phyloP scores from a whole-genome alignment of 2,888 invertebrate species.

The Erynnis tages region DNA sequence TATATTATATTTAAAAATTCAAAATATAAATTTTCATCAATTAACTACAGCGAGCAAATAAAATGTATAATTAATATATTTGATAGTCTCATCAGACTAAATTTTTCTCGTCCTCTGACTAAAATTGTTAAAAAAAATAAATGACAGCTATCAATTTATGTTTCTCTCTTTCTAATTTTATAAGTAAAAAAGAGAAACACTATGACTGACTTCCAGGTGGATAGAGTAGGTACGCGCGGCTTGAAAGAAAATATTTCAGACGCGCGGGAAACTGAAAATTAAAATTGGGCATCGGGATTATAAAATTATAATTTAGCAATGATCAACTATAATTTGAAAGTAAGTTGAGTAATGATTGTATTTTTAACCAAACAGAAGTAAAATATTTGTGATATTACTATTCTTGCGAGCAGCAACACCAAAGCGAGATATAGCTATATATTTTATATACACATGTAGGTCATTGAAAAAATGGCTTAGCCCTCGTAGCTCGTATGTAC shows the following conservation, averaged over 20 bases:
- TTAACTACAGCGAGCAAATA: no score
- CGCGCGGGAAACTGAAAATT: slow-evolving; percentile 53
- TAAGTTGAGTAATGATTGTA: slow-evolving; percentile 3
- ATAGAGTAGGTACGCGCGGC: not conserved
- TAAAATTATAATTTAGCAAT: slow-evolving; percentile 3
- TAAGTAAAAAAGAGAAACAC: not conserved
- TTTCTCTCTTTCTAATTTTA: not conserved
- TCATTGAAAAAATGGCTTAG: slow-evolving; percentile 81
- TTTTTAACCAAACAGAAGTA: not conserved
- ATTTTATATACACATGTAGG: slow-evolving; percentile 74
- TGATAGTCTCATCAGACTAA: no score
- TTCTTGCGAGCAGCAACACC: slow-evolving; percentile 65
- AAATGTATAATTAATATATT: no score
- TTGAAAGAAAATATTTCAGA: slow-evolving; percentile 40
- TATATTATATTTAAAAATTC: no score
- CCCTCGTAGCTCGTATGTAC: slow-evolving; percentile 73
- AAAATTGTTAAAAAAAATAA: no score
- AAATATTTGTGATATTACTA: not conserved
- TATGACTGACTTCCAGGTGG: not conserved
- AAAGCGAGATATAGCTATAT: slow-evolving; percentile 61
- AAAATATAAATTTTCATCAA: not conserved
- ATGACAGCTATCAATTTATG: not conserved
- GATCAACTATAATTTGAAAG: slow-evolving; percentile 3
- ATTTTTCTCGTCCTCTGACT: no score
- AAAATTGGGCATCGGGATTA: not conserved